Conservation (phyloP, 2,797 vertebrate genomes). For the Rhyacichthys aspro region DNA sequence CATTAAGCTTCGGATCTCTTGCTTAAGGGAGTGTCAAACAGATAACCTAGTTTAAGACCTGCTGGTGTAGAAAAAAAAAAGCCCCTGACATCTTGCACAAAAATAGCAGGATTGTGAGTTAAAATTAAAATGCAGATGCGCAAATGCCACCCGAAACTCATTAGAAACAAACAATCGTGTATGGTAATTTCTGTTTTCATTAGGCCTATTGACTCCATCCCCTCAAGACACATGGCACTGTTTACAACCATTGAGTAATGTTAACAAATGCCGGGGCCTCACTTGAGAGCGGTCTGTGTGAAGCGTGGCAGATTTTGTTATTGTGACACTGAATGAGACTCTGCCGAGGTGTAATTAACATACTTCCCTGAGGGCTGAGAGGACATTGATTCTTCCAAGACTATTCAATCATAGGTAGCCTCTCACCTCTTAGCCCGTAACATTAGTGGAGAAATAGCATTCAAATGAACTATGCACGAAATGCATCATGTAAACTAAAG, state of each 20-base stretch:
- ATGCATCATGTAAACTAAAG: no score
- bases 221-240: not conserved
- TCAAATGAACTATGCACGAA: not conserved
- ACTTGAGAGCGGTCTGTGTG: slow-evolving; percentile 1
- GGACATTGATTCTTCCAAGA: slow-evolving; percentile 47
- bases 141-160: not conserved
- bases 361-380: slow-evolving; percentile 18
- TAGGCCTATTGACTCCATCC: not conserved
- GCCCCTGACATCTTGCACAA: slow-evolving; percentile 9
- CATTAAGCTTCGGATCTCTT: slow-evolving; percentile 34
- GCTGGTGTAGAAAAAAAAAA: not conserved
- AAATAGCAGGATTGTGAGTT: not conserved
- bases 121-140: slow-evolving; percentile 1
- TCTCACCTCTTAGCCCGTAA: slow-evolving; percentile 12
- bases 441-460: not conserved
- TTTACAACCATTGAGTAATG: slow-evolving; percentile 20
- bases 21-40: slow-evolving; percentile 35
- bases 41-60: slow-evolving; percentile 24
- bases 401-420: slow-evolving; percentile 29
- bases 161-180: not conserved
- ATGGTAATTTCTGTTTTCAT: not conserved
- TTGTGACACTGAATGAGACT: slow-evolving; percentile 19
- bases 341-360: slow-evolving; percentile 38
- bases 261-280: not conserved
- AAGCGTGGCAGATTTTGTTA: slow-evolving; percentile 13